A percentile compares a stretch with the other conserved stretches of the same genome.
These are phyloP conservation scores for Oligia latruncula DNA, from an alignment of 2,888 invertebrate genomes.

Conservation along the genomic window DNA sequence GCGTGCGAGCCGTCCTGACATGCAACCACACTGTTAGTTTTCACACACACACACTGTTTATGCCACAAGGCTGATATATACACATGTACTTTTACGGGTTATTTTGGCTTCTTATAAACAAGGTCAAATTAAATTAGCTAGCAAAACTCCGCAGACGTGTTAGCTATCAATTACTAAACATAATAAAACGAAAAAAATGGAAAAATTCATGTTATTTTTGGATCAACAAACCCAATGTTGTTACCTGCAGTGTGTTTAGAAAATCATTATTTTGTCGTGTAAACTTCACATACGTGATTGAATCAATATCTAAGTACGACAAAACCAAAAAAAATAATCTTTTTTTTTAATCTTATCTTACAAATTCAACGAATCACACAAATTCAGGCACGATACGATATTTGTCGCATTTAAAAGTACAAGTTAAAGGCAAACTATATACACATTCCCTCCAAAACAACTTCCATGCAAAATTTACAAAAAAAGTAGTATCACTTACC, in stretches of 20 bases:
- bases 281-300: neutral
- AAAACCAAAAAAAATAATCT: neutral
- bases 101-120: neutral
- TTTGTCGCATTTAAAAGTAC: neutral
- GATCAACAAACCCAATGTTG: too few relatives aligned
- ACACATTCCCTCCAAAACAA: neutral
- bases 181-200: neutral
- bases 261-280: neutral
- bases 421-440: neutral
- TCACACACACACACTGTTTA: neutral
- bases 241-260: neutral
- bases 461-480: conserved; percentile 2
- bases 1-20: conserved; percentile 73
- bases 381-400: neutral
- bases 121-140: neutral
- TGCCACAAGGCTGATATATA: too few relatives aligned
- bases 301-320: neutral
- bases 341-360: neutral
- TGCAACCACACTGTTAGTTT: conserved; percentile 46
- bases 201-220: neutral
- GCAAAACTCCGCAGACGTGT: neutral
- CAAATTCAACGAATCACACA: neutral
- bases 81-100: neutral
- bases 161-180: neutral
- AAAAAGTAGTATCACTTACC: conserved; percentile 66